Conservation (phyloP, 2,113 vertebrate species). For the Tragelaphus strepsiceros region DNA sequence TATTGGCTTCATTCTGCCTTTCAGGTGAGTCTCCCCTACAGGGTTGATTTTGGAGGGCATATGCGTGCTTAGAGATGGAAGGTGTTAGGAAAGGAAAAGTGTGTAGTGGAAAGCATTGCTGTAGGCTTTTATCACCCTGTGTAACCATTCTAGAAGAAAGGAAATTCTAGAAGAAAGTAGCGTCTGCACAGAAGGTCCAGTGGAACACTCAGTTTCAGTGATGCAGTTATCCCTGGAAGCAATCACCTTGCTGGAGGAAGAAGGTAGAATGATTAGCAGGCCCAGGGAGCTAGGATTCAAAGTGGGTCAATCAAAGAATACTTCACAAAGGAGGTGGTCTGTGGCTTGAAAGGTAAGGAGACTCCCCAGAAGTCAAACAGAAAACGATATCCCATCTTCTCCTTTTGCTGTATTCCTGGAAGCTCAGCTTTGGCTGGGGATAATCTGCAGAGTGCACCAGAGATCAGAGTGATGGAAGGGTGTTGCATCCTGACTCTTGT, state of each 20-base stretch:
- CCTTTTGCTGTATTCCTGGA: not conserved
- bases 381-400: not conserved
- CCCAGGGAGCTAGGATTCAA: not conserved
- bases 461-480: not conserved
- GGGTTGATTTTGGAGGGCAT: not conserved
- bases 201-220: not conserved
- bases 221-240: not conserved
- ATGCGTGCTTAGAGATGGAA: not conserved
- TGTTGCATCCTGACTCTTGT: fast-evolving
- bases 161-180: not conserved
- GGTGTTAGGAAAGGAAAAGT: not conserved
- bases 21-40: not conserved
- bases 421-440: not conserved
- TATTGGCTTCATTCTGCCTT: conserved; percentile 2
- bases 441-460: not conserved
- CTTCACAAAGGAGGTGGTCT: not conserved
- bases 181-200: not conserved
- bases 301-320: not conserved
- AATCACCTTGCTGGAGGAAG: not conserved
- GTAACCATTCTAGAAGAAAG: not conserved
- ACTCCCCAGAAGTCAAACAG: not conserved
- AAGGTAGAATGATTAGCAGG: not conserved
- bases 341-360: not conserved
- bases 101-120: not conserved
- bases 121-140: not conserved